Conservation (phyloP, 2,888 invertebrate genomes). For the Machimus rusticus region DNA sequence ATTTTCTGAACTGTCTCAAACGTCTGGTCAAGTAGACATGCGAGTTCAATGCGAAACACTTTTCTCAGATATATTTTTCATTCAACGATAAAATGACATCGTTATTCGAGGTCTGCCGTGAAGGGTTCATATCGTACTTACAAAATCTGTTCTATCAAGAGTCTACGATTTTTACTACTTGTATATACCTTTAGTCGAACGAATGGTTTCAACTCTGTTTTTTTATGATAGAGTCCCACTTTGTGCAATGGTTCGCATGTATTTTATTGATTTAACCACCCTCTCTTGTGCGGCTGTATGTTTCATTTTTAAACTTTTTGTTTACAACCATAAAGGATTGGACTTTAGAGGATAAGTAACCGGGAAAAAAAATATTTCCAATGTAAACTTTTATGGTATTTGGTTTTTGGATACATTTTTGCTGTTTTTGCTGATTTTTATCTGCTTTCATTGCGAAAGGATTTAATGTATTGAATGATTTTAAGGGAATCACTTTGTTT, state of each 20-base stretch:
- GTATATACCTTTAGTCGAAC: not conserved
- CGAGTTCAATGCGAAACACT: not conserved
- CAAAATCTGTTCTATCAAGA: not conserved
- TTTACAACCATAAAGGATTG: not conserved
- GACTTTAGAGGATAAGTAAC: not conserved
- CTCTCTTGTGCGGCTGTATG: not conserved
- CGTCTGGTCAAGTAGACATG: not conserved
- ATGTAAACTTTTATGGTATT: not conserved
- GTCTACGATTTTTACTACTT: not conserved
- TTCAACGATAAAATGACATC: not conserved
- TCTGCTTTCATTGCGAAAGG: not conserved
- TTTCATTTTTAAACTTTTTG: not conserved
- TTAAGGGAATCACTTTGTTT: not conserved
- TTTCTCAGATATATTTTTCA: not conserved
- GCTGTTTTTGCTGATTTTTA: not conserved
- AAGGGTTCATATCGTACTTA: not conserved
- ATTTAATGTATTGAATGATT: not conserved
- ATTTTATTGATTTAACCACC: not conserved
- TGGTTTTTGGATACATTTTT: not conserved
- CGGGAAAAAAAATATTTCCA: not conserved
- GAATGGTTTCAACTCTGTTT: not conserved
- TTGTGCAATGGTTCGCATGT: not conserved
- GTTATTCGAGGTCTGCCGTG: not conserved
- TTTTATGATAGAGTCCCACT: not conserved
- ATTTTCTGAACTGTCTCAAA: not conserved